Base-by-base conservation (phyloP, 1,140 invertebrate genomes). In the Orchesella cincta region DNA sequence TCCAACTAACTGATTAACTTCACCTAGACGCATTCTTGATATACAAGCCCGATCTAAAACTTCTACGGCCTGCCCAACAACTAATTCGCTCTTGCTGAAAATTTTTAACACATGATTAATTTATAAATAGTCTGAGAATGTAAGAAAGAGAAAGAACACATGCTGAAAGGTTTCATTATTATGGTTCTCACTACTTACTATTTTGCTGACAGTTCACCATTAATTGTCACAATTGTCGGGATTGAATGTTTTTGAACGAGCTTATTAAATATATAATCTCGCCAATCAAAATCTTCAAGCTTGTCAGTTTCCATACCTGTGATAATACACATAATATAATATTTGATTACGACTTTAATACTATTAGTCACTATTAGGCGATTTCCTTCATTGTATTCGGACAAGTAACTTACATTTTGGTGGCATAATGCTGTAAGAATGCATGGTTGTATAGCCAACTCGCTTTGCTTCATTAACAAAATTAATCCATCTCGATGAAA, bases 301-400 rank as follows among this genome's bases (percentile, higher is more conserved):
- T 67, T 67, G 12, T 67, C 62, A 14, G 62, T 67, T 23, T 67
- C 62, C 62, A 67, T 67, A 67, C 62, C 62, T 67, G 62, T 31
- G 62, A 67, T 8, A 31, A 67, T 16, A 26, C 8, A 33, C 29
- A 67, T 31, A n/a, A n/a, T n/a, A n/a, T n/a, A n/a, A n/a, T n/a
- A n/a, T n/a, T n/a, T n/a, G n/a, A n/a, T n/a, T n/a, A n/a, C n/a
- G n/a, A n/a, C n/a, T n/a, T n/a, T n/a, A n/a, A n/a, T n/a, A n/a
- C n/a, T n/a, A n/a, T n/a, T n/a, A n/a, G n/a, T n/a, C n/a, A n/a
- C n/a, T n/a, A n/a, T n/a, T n/a, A n/a, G n/a, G n/a, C n/a, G n/a
- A n/a, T n/a, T n/a, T n/a, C n/a, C n/a, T n/a, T n/a, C n/a, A n/a
- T n/a, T n/a, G n/a, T n/a, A n/a, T n/a, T n/a, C n/a, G n/a, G n/a